These are phyloP conservation scores for Hylaeus anthracinus DNA, from an alignment of 1,140 invertebrate species.

Conservation along the genomic window DNA sequence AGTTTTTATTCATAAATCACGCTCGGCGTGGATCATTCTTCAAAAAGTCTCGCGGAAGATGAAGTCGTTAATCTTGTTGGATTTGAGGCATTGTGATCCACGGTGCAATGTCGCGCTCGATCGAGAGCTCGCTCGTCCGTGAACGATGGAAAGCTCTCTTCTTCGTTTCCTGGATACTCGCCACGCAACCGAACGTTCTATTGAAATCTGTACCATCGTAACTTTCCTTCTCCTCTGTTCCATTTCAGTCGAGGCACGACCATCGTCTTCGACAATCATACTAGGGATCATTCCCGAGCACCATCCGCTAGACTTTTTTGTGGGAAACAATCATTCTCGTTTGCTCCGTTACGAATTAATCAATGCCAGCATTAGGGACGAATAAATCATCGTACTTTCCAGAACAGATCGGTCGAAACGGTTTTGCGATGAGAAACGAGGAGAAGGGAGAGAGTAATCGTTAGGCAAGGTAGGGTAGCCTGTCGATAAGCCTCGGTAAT, in stretches of 20 bases:
- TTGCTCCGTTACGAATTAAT: too few relatives aligned
- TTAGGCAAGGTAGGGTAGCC: too few relatives aligned
- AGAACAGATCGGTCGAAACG: too few relatives aligned
- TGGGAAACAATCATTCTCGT: too few relatives aligned
- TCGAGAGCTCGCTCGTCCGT: slow-evolving; percentile 37
- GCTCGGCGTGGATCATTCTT: slow-evolving; percentile 7
- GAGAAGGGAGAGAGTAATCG: too few relatives aligned
- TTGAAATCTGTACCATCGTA: slow-evolving; percentile 9
- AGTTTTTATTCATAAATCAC: not conserved
- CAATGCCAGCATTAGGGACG: too few relatives aligned
- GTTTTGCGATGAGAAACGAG: too few relatives aligned
- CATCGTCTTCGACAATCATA: not conserved
- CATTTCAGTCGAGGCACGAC: not conserved
- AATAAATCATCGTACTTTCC: too few relatives aligned
- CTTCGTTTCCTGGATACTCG: slow-evolving; percentile 34
- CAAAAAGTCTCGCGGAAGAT: slow-evolving; percentile 40
- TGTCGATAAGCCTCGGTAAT: too few relatives aligned
- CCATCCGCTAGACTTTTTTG: not conserved
- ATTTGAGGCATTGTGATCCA: slow-evolving; percentile 50
- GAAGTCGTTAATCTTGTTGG: slow-evolving; percentile 51
- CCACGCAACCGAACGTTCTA: slow-evolving; percentile 21
- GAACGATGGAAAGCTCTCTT: slow-evolving; percentile 48
- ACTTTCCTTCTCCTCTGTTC: slow-evolving; percentile 13
- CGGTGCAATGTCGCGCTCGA: slow-evolving; percentile 29
- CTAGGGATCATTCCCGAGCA: not conserved